Percentiles rank a stretch among this genome's conserved stretches.
Conservation (phyloP, 2,113 vertebrate species). For the Todiramphus chloris region DNA sequence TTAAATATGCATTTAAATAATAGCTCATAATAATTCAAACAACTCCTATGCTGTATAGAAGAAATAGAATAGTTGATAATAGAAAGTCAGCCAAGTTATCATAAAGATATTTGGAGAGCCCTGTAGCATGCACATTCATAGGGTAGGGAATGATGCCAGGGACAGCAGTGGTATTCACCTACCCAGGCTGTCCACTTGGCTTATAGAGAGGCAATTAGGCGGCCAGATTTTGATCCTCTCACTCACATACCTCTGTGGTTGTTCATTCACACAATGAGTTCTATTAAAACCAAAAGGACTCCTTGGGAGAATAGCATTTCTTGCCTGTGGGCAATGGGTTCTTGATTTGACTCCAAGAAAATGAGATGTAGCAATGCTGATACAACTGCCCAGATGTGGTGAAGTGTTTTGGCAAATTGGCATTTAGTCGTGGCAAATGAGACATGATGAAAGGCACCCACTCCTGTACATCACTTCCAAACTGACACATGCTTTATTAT, state of each 20-base stretch:
- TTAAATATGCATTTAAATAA: slow-evolving; percentile 65
- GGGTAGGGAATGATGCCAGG: not conserved
- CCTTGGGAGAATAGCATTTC: not conserved
- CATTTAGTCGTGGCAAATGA: not conserved
- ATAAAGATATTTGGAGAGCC: not conserved
- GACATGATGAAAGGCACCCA: not conserved
- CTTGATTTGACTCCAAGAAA: slow-evolving; percentile 22
- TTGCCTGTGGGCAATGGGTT: not conserved
- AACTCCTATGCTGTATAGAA: not conserved
- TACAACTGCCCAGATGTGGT: not conserved
- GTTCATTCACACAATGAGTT: slow-evolving; percentile 15
- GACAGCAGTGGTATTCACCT: not conserved
- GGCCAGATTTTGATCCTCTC: not conserved
- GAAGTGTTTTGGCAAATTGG: slow-evolving; percentile 1
- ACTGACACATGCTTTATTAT: not conserved
- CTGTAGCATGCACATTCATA: rapidly evolving
- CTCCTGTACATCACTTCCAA: not conserved
- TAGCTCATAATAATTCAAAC: slow-evolving; percentile 50
- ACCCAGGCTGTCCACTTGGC: not conserved
- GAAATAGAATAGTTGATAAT: not conserved
- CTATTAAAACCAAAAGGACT: slow-evolving; percentile 19
- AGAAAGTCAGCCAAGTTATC: not conserved
- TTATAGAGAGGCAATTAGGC: not conserved
- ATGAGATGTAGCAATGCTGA: not conserved
- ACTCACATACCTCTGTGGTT: slow-evolving; percentile 11